phyloP scores from a whole-genome alignment of 2,113 vertebrate species.

The Oreochromis tanganicae region DNA sequence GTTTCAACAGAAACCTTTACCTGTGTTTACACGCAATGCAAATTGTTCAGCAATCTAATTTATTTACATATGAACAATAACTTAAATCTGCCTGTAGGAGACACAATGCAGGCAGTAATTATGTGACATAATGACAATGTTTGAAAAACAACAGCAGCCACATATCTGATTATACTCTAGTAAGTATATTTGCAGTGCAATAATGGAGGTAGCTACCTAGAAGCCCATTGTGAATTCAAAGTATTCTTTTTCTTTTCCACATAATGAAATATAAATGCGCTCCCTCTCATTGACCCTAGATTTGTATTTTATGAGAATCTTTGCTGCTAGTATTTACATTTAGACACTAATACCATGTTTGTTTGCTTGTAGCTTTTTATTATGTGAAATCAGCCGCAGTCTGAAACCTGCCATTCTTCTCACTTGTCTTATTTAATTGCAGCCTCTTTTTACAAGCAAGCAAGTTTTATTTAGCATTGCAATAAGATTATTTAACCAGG shows the following conservation, averaged over 20 bases:
- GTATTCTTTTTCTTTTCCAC: background rate
- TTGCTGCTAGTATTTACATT: conserved; percentile 35
- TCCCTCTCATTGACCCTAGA: background rate
- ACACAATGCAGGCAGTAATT: background rate
- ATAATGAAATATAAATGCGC: background rate
- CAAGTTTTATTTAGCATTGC: conserved; percentile 23
- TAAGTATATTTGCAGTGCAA: background rate
- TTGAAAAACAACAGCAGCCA: background rate
- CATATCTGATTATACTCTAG: background rate
- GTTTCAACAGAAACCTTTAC: background rate
- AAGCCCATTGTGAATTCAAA: background rate
- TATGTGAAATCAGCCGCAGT: conserved; percentile 11
- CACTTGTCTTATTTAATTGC: conserved; percentile 46
- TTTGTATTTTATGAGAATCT: background rate
- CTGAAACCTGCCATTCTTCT: conserved; percentile 1
- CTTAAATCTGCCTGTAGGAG: background rate
- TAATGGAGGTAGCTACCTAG: background rate
- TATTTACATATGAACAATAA: background rate
- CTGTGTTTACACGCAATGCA: background rate
- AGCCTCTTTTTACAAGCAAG: conserved; percentile 4
- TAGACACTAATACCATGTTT: conserved; percentile 21
- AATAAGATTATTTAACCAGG: conserved; percentile 42
- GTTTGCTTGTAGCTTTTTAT: background rate
- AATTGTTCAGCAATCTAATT: background rate
- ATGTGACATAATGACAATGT: background rate